Conservation (phyloP, 2,113 vertebrate species). For the Balaenoptera acutorostrata region DNA sequence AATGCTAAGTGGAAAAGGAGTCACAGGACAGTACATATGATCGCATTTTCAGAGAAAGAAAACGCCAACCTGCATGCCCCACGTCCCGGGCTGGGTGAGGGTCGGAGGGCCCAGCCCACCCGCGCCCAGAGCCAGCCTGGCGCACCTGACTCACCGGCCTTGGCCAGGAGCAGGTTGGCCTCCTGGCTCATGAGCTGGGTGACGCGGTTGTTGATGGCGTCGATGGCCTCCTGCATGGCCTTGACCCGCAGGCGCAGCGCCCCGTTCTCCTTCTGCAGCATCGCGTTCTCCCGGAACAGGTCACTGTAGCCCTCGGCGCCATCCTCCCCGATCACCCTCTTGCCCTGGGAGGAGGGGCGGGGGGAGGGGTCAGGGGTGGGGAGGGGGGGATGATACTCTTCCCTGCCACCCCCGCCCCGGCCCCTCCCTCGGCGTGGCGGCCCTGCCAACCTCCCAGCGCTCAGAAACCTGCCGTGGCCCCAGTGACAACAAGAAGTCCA, state of each 20-base stretch:
- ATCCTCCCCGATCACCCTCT: slow-evolving; percentile 91
- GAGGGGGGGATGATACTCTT: fast-evolving
- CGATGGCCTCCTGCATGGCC: slow-evolving; percentile 98
- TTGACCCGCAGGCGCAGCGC: slow-evolving; percentile 92
- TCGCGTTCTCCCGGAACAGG: slow-evolving; percentile 91
- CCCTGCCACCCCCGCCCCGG: background rate
- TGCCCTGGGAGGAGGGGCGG: slow-evolving; percentile 83
- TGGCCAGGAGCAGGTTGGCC: slow-evolving; percentile 90
- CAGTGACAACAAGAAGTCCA: background rate
- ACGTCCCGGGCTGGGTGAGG: fast-evolving
- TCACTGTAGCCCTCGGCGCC: slow-evolving; percentile 92
- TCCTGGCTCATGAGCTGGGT: slow-evolving; percentile 95
- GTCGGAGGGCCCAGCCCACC: fast-evolving
- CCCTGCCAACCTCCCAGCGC: no score
- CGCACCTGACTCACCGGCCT: slow-evolving; percentile 84
- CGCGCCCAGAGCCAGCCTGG: fast-evolving
- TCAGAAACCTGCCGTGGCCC: background rate
- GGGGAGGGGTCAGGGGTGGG: background rate
- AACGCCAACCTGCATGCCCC: background rate
- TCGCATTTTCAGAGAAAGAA: background rate
- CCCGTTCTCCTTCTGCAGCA: slow-evolving; percentile 94
- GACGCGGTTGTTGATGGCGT: slow-evolving; percentile 92
- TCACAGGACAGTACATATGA: background rate
- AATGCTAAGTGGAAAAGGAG: background rate
- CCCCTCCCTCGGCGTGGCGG: background rate